Percentiles rank a stretch among this genome's conserved stretches.
phyloP scores from a whole-genome alignment of 2,888 invertebrate species.

The Metacarcinus magister region DNA sequence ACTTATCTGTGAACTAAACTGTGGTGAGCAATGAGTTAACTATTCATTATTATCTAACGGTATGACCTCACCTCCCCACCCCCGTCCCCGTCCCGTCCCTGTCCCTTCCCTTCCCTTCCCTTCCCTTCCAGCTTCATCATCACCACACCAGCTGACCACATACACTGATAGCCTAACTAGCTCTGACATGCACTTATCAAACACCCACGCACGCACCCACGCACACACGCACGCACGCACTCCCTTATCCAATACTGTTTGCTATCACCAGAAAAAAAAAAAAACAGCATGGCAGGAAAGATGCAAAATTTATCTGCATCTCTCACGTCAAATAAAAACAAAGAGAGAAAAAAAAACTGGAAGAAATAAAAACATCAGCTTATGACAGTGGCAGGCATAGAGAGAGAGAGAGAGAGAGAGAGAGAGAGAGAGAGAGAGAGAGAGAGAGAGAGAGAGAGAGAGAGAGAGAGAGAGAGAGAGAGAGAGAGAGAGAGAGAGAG shows the following conservation, averaged over 20 bases:
- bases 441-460: neutral
- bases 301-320: neutral
- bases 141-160: too few species aligned
- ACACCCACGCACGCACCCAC: neutral
- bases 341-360: neutral
- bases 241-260: neutral
- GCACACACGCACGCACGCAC: conserved; percentile 42
- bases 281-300: neutral
- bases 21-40: neutral
- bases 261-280: neutral
- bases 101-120: too few species aligned
- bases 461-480: neutral
- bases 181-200: neutral
- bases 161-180: neutral
- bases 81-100: neutral
- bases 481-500: conserved; percentile 9
- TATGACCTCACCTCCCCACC: neutral
- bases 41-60: neutral
- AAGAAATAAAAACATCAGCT: neutral
- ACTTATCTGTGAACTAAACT: neutral
- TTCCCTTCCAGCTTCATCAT: too few species aligned
- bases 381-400: neutral
- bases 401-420: too few species aligned
- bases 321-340: neutral
- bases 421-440: neutral